Evolutionary conservation across 2,888 invertebrate species (phyloP), one percentile per base, ranked within the genome.

Genomic region (Euphydryas editha): DNA sequence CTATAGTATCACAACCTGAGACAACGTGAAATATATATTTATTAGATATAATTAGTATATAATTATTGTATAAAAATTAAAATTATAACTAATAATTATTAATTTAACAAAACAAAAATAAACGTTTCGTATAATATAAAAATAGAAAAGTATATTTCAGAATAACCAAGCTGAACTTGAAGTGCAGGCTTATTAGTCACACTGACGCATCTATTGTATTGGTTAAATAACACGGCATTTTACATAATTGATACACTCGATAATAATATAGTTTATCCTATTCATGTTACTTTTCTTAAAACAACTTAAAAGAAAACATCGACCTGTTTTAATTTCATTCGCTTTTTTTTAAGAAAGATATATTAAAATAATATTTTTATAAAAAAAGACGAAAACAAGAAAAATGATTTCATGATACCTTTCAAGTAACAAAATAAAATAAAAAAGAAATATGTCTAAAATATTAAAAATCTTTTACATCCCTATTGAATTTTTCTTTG

Each of bases 101-200:
- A 46, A 18, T 46, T 17, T 17, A 10, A 46, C 1, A 10, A 8
- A 18, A 46, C 17, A 17, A 18, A 5, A 8, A 46, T 8, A 18
- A 18, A 46, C 46, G 11, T 46, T 17, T 42, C 17, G 18, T 2
- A 47, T 1, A 47, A 13, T 46, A 2, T 10, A 47, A 2, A 20
- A 47, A 13, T 20, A 3, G 20, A 47, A 11, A 11, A 20, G 0
- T 47, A 3, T 20, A 47, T 47, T 5, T 20, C 1, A 21, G 20
- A 21, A 47, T 20, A 47, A 13, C 10, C 20, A 18, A 47, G 20
- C 20, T 20, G 47, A 47, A 18, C 47, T 47, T 47, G 21, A 20
- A 88, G 86, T 81, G 36, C 20, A 36, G n/a, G 44, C n/a, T 44
- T 42, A 62, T 62, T 62, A 62, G 30, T 62, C 36, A 20, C 44